These are phyloP conservation scores for Stictocephala bisonia DNA, from an alignment of 2,888 invertebrate species.

Conservation along the genomic window DNA sequence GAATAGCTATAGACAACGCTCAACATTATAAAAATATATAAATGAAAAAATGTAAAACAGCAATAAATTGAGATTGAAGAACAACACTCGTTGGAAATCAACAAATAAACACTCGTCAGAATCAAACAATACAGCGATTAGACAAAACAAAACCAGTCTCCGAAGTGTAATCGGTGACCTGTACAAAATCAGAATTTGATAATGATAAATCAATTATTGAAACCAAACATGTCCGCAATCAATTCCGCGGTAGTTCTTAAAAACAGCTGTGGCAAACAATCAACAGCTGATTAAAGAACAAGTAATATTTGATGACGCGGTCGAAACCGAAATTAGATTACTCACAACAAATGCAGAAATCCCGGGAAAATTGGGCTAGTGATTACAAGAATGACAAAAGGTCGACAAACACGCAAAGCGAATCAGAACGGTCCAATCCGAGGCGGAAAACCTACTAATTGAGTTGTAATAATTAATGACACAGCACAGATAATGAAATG, in stretches of 20 bases:
- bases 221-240: conserved; percentile 25
- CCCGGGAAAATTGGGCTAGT: conserved; percentile 20
- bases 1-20: too few relatives aligned
- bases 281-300: conserved; percentile 35
- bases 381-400: conserved; percentile 38
- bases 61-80: too few relatives aligned
- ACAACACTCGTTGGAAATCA: too few relatives aligned
- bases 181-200: conserved; percentile 3
- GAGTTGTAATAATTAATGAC: conserved; percentile 36
- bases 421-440: conserved; percentile 28
- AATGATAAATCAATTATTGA: conserved; percentile 20
- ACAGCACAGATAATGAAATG: conserved; percentile 39
- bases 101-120: too few relatives aligned
- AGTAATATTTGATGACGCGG: conserved; percentile 37
- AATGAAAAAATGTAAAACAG: too few relatives aligned
- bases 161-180: too few relatives aligned
- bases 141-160: too few relatives aligned
- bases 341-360: conserved; percentile 39
- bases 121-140: too few relatives aligned
- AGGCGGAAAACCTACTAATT: conserved; percentile 35
- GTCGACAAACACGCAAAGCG: conserved; percentile 30
- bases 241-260: conserved; percentile 31
- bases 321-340: conserved; percentile 35
- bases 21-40: too few relatives aligned
- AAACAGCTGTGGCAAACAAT: conserved; percentile 27